Evolutionary conservation across 2,888 invertebrate species (phyloP).

Genomic region (Teleiodes luculella): DNA sequence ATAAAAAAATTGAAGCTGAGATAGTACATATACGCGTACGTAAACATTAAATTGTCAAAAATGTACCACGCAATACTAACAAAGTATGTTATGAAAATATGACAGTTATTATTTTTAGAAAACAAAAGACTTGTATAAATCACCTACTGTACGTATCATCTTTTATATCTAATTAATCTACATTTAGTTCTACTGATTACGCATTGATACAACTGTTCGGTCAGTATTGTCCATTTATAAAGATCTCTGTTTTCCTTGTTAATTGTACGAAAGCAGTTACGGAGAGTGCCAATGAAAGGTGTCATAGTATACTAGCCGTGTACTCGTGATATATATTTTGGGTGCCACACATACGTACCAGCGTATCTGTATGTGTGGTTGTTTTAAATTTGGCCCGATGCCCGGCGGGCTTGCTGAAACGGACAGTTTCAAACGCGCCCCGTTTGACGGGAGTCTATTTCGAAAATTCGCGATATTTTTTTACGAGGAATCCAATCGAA

Average conservation of each 20-base stretch:
- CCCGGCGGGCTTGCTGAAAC: conserved; percentile 59
- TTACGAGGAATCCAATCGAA: conserved; percentile 15
- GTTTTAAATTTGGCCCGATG: conserved; percentile 71
- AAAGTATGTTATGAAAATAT: too few relatives aligned
- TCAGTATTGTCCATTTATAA: not conserved
- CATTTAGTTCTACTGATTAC: not conserved
- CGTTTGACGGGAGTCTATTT: conserved; percentile 48
- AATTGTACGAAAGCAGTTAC: not conserved
- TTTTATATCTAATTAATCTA: not conserved
- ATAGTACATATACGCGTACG: too few relatives aligned
- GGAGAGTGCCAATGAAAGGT: conserved; percentile 18
- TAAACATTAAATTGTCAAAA: too few relatives aligned
- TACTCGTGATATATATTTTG: conserved; percentile 34
- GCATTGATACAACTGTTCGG: conserved; percentile 13
- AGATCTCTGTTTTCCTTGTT: not conserved
- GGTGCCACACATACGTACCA: conserved; percentile 38
- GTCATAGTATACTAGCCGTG: conserved; percentile 36
- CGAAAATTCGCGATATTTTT: conserved; percentile 33
- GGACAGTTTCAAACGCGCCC: conserved; percentile 50
- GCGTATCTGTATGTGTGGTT: conserved; percentile 57
- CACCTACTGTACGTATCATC: not conserved
- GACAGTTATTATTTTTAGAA: too few relatives aligned
- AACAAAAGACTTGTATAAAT: too few relatives aligned
- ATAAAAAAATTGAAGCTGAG: too few relatives aligned
- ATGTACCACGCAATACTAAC: too few relatives aligned